Evolutionary conservation across 2,888 invertebrate species (phyloP), one percentile per base, ranked within the genome.

Genomic region (Harpalus rufipes): DNA sequence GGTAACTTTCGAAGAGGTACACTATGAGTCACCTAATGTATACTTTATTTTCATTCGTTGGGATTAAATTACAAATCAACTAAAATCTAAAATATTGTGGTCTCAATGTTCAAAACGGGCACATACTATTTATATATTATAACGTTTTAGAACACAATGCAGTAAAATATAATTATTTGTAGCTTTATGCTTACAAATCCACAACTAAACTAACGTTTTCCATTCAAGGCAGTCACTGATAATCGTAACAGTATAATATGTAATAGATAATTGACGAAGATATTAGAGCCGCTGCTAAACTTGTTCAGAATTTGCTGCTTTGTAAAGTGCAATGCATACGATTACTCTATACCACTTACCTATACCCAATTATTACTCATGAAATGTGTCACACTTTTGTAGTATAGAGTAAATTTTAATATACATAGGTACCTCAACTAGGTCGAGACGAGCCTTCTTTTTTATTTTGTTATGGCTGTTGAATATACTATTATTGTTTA

Each of bases 401-500:
- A 82, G 74, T 80, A 80, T 80, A 80, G 61, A 80, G 51, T 80
- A 80, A 80, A 80, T 82, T 74, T 72, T 82, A 82, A 72, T 68
- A 82, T 74, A 72, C 72, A 82, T 58, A 82, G 72, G 82, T 82
- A 82, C 82, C 82, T 82, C 82, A 72, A 74, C 44, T 82, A 81
- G 82, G 59, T 72, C 82, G 74, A 82, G 59, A 82, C 72, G 74
- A 82, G 59, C 72, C 82, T 80, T 80, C 59, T 80, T 80, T 80
- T 74, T 74, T 74, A 56, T 72, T 82, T 72, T 82, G 72, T 82
- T 82, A 84, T 78, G 84, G 44, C 76, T 76, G 78, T 84, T 84
- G 83, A 84, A 81, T 81, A 81, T 68, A 81, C 51, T 82, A 82
- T 82, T 82, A 78, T 84, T 84, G 76, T 84, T 84, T 63, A 84